phyloP scores from a whole-genome alignment of 2,113 vertebrate genomes.

The Brachionichthys hirsutus region DNA sequence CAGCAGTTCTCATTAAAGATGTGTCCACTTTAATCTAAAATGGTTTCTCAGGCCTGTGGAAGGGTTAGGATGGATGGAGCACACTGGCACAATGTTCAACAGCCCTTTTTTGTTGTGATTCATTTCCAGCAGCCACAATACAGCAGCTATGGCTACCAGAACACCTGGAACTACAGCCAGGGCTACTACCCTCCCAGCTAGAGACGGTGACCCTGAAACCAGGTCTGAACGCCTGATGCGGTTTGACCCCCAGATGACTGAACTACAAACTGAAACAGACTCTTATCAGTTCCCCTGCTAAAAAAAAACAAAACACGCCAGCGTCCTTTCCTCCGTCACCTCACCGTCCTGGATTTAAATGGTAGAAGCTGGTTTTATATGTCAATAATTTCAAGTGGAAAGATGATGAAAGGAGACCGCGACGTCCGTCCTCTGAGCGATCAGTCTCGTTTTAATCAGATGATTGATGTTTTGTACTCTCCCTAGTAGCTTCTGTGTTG shows the following conservation, averaged over 20 bases:
- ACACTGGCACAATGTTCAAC: too few relatives aligned
- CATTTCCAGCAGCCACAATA: constrained; percentile 75
- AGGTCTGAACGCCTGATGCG: constrained; percentile 6
- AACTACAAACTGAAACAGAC: constrained; percentile 33
- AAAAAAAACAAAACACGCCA: background rate
- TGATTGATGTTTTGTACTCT: constrained; percentile 41
- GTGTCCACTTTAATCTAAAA: too few relatives aligned
- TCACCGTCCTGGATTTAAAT: constrained; percentile 31
- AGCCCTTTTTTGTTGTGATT: constrained; percentile 1
- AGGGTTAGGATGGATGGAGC: too few relatives aligned
- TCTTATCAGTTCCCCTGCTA: constrained; percentile 6
- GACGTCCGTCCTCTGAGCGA: constrained; percentile 9
- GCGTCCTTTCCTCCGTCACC: constrained; percentile 26
- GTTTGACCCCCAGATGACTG: constrained; percentile 3
- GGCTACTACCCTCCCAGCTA: constrained; percentile 81
- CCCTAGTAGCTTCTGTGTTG: constrained; percentile 38
- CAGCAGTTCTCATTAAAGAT: too few relatives aligned
- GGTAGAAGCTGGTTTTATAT: constrained; percentile 8
- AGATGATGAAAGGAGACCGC: constrained; percentile 12
- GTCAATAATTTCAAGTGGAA: constrained; percentile 26
- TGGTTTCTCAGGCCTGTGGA: too few relatives aligned
- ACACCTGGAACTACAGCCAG: constrained; percentile 82
- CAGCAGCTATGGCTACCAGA: constrained; percentile 76
- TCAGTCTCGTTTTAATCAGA: constrained; percentile 54
- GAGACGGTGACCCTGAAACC: constrained; percentile 11